Base-by-base conservation (phyloP, 2,113 vertebrate species). In the Syrmaticus mikado region DNA sequence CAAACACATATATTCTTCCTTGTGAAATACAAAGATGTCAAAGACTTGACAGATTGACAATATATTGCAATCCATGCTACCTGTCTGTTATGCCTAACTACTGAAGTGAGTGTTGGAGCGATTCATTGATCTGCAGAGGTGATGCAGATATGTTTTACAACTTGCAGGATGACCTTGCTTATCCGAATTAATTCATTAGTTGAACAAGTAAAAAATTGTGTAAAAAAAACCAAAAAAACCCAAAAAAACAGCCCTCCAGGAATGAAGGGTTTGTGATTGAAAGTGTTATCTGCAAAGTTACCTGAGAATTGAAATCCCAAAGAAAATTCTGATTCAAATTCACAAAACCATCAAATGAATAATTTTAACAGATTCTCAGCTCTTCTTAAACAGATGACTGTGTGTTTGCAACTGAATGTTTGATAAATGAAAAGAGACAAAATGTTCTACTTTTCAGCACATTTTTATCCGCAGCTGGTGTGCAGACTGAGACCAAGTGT, bases 401-500 rank as follows among this genome's bases (percentile, higher is more conserved):
- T 97, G 87, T 96, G 94, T 97, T 96, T 97, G 90, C 93, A 98
- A 96, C 95, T 95, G 94, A 97, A 94, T 97, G 96, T 97, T 97
- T 97, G 97, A 98, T 97, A 97, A 96, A 95, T 97, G 97, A 97
- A 97, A 94, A 96, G 96, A 98, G 97, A 98, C 97, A 97, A 98
- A 98, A 97, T 98, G 98, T 98, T 98, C 98, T 97, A 97, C 97
- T 98, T 98, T 97, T 98, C 98, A 98, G 97, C 98, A 98, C 97
- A 98, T 98, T 98, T 97, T 97, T 97, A 95, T 95, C 97, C 97
- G 98, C 98, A 98, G 98, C 97, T 98, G 98, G 97, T 97, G 97
- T 95, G 91, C 98, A 98, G 98, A 97, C 97, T 98, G 97, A 96
- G 97, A 64, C 96, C 78, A 91, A 98, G 97, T 97, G 96, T 97